phyloP scores from a whole-genome alignment of 1,140 invertebrate genomes.

The Pseudomyrmex dendroicus region DNA sequence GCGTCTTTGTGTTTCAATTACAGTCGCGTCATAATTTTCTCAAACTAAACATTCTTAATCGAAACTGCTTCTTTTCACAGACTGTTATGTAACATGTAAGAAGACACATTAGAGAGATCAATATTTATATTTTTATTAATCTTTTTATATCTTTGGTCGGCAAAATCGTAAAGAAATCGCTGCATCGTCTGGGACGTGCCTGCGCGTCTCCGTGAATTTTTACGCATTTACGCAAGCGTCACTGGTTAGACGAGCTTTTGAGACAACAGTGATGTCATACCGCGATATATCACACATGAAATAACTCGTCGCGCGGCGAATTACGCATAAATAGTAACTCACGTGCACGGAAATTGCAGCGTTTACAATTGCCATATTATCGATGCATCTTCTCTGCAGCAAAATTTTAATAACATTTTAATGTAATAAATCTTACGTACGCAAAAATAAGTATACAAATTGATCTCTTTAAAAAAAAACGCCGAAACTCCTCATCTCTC shows the following conservation, averaged over 20 bases:
- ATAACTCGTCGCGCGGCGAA: slow-evolving; percentile 10
- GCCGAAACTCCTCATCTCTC: no score
- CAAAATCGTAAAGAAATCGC: slow-evolving; percentile 2
- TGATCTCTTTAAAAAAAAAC: no score
- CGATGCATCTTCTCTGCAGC: not conserved
- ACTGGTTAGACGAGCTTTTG: slow-evolving; percentile 62
- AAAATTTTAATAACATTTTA: not conserved
- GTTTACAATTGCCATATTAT: not conserved
- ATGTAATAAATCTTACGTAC: not conserved
- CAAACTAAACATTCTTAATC: not conserved
- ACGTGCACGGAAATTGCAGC: not conserved
- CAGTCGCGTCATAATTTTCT: not conserved
- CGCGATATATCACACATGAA: slow-evolving; percentile 23
- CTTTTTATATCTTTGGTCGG: not conserved
- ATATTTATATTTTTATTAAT: not conserved
- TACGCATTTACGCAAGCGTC: slow-evolving; percentile 67
- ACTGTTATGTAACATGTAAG: not conserved
- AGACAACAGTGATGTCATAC: slow-evolving; percentile 70
- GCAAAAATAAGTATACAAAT: no score
- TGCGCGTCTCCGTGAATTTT: slow-evolving; percentile 51
- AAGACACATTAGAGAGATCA: not conserved
- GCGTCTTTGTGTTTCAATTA: not conserved
- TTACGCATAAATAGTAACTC: slow-evolving; percentile 39
- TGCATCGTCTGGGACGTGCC: not conserved
- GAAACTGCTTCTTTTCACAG: not conserved